These are phyloP conservation scores for Orthonyx spaldingii DNA, from an alignment of 2,113 vertebrate genomes.

Conservation along the genomic window DNA sequence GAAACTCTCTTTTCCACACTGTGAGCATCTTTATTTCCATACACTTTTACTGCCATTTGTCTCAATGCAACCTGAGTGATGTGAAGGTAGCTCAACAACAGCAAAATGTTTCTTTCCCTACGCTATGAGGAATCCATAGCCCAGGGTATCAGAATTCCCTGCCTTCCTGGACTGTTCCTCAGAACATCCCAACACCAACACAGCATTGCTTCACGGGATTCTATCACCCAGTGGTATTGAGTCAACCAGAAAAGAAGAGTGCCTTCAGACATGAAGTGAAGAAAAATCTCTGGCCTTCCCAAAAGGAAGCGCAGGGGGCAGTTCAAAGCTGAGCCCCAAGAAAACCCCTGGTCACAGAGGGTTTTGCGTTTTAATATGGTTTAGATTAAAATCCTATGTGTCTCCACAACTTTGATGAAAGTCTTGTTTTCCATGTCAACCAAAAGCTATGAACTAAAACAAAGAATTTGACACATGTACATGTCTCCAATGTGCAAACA, in stretches of 20 bases:
- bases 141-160: not conserved
- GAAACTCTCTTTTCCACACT: not conserved
- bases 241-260: not conserved
- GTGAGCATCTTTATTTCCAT: rapidly evolving
- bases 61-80: not conserved
- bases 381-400: slow-evolving; percentile 37
- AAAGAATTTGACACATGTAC: not conserved
- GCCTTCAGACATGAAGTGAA: not conserved
- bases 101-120: not conserved
- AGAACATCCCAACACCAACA: not conserved
- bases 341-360: not conserved
- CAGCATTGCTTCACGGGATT: not conserved
- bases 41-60: not conserved
- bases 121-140: not conserved
- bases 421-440: not conserved
- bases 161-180: not conserved
- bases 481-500: not conserved
- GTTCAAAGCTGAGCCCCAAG: not conserved
- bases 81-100: not conserved
- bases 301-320: not conserved
- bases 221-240: not conserved
- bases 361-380: not conserved
- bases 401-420: not conserved
- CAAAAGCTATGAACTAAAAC: not conserved
- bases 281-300: not conserved